Percentiles rank a stretch among this genome's conserved stretches.
These are phyloP conservation scores for Lottia scabra DNA, from an alignment of 2,888 invertebrate genomes.

Conservation along the genomic window DNA sequence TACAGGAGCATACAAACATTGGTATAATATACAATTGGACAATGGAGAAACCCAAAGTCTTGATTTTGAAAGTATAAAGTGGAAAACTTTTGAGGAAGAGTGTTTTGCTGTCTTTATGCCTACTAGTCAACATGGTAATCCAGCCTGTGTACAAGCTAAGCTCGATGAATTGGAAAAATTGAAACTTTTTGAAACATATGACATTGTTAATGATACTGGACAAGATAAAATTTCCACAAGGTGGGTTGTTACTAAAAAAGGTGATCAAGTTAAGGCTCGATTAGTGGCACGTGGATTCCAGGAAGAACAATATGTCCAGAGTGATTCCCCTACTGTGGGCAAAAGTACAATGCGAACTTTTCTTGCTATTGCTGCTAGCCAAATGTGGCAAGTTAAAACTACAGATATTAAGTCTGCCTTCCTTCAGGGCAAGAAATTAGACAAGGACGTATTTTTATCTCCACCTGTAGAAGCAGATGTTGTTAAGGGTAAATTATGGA, in stretches of 20 bases:
- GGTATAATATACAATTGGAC: slow-evolving; percentile 12
- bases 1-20: slow-evolving; percentile 9
- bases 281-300: slow-evolving; percentile 10
- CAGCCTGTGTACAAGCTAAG: too few species aligned
- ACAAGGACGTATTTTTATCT: slow-evolving; percentile 16
- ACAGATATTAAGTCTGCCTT: slow-evolving; percentile 26
- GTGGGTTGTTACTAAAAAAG: slow-evolving; percentile 7
- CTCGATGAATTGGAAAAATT: not conserved
- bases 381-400: slow-evolving; percentile 21
- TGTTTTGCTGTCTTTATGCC: not conserved
- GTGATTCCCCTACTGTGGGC: slow-evolving; percentile 9
- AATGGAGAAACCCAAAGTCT: not conserved
- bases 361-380: slow-evolving; percentile 10
- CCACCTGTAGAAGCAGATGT: slow-evolving; percentile 21
- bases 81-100: slow-evolving; percentile 1
- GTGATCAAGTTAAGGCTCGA: slow-evolving; percentile 6
- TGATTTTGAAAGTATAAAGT: not conserved
- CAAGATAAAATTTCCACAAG: slow-evolving; percentile 13
- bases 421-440: slow-evolving; percentile 22
- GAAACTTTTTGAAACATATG: too few species aligned
- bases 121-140: not conserved
- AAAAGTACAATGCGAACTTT: slow-evolving; percentile 14
- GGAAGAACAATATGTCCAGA: slow-evolving; percentile 8
- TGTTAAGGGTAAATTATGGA: slow-evolving; percentile 17
- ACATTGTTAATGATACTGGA: not conserved